Percentiles rank a stretch among this genome's conserved stretches.
These are phyloP conservation scores for Mythimna loreyi DNA, from an alignment of 2,888 invertebrate species.

Conservation along the genomic window DNA sequence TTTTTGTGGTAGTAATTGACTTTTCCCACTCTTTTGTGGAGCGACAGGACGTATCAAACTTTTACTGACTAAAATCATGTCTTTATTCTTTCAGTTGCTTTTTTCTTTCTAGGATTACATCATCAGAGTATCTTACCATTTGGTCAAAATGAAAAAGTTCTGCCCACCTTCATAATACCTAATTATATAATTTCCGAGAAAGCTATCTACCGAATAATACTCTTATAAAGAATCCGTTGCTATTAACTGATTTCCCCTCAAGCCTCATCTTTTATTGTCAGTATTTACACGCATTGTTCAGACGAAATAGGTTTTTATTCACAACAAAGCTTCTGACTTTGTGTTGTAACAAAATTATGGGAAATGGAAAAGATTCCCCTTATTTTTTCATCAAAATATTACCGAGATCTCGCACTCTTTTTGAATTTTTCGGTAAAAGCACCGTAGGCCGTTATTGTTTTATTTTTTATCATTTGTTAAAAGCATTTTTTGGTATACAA, in stretches of 20 bases:
- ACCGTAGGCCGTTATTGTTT: slow-evolving; percentile 27
- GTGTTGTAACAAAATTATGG: slow-evolving; percentile 62
- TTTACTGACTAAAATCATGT: too few relatives aligned
- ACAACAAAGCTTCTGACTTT: slow-evolving; percentile 57
- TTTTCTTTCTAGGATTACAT: too few relatives aligned
- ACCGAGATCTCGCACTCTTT: slow-evolving; percentile 30
- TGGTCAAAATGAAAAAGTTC: too few relatives aligned
- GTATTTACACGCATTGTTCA: slow-evolving; percentile 55
- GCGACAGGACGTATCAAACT: too few relatives aligned
- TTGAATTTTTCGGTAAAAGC: slow-evolving; percentile 27
- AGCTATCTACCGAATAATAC: slow-evolving; percentile 16
- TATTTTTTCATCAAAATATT: slow-evolving; percentile 54
- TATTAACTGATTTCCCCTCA: slow-evolving; percentile 43
- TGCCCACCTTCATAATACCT: too few relatives aligned
- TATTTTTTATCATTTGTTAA: slow-evolving; percentile 8
- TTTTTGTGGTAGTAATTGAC: too few relatives aligned
- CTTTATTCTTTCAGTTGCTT: too few relatives aligned
- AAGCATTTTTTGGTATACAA: background rate
- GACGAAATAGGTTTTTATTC: slow-evolving; percentile 53
- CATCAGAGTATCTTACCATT: too few relatives aligned
- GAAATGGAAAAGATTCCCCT: slow-evolving; percentile 54
- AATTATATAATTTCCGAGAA: slow-evolving; percentile 1
- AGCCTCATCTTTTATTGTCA: slow-evolving; percentile 39
- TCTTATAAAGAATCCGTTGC: slow-evolving; percentile 10
- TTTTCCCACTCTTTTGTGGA: too few relatives aligned